Base-by-base conservation (phyloP, 2,797 vertebrate species). In the Protonibea diacanthus region DNA sequence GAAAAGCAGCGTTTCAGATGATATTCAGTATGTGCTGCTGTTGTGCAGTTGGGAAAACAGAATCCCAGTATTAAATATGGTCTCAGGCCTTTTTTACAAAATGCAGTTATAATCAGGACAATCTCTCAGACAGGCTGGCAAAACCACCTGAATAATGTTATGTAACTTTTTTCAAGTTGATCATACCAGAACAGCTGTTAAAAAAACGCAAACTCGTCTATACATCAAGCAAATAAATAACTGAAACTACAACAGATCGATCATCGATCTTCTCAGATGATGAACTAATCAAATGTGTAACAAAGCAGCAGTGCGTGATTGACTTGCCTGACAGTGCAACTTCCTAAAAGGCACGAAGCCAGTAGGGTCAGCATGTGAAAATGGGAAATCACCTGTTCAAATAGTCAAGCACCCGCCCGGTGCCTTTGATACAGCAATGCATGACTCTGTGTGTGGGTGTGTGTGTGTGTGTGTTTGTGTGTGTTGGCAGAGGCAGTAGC, bases 361-460 rank as follows among this genome's bases (percentile, higher is more conserved):
- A 93, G 88, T 18, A 74, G 69, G 86, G 91, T 92, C 89, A 88
- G 88, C 85, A 83, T 80, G 90, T 91, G 85, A 89, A 92, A 95
- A 94, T 91, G 91, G 91, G 83, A 95, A 38, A 94, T 96, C 95
- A 96, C 95, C 95, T 96, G 95, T 95, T 95, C 94, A 95, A 96
- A 96, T 92, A 95, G 82, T 82, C 68, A 73, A 86, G 87, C 84
- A 81, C 87, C 86, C 81, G 38, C 85, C 75, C n/a, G 27, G 70
- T 40, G 84, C 89, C 92, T 95, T 95, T 95, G 93, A 95, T 95
- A 90, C 88, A 64, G 76, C 71, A 56, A 7, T 76, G 72, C 63
- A 82, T 53, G 69, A 42, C 58, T 74, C 17, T 78, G 71, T 84
- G 70, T 78, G 51, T 73, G 55, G 25, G 61, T 74, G 67, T 60